phyloP scores from a whole-genome alignment of 2,888 invertebrate species.

The Tetranychus piercei region DNA sequence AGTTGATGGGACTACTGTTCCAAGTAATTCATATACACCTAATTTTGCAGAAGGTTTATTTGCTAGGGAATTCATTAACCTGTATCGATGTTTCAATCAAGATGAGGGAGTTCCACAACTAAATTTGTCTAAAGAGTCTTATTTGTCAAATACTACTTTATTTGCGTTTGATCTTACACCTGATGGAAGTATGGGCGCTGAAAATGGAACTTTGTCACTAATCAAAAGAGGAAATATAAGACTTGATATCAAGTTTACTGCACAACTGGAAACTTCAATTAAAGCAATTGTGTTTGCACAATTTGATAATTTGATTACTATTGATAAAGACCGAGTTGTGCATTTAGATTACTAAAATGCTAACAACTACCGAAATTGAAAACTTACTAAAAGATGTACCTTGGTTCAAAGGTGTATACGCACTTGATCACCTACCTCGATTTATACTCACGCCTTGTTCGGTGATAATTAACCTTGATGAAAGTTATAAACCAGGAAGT shows the following conservation, averaged over 20 bases:
- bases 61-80: not conserved
- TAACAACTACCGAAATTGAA: not conserved
- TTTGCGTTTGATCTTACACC: not conserved
- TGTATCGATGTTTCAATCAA: not conserved
- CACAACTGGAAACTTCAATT: not conserved
- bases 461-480: not conserved
- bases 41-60: not conserved
- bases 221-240: not conserved
- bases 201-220: not conserved
- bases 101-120: not conserved
- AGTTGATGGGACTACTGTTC: not conserved
- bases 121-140: not conserved
- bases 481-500: constrained; percentile 1
- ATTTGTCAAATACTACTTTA: not conserved
- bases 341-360: not conserved
- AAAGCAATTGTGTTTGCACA: not conserved
- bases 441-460: not conserved
- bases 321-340: not conserved
- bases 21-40: not conserved
- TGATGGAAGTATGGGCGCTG: not conserved
- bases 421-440: not conserved
- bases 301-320: not conserved
- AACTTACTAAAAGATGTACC: not conserved
- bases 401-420: not conserved
- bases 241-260: not conserved